These are phyloP conservation scores for Archips crataeganus DNA, from an alignment of 2,888 invertebrate species.

Conservation along the genomic window DNA sequence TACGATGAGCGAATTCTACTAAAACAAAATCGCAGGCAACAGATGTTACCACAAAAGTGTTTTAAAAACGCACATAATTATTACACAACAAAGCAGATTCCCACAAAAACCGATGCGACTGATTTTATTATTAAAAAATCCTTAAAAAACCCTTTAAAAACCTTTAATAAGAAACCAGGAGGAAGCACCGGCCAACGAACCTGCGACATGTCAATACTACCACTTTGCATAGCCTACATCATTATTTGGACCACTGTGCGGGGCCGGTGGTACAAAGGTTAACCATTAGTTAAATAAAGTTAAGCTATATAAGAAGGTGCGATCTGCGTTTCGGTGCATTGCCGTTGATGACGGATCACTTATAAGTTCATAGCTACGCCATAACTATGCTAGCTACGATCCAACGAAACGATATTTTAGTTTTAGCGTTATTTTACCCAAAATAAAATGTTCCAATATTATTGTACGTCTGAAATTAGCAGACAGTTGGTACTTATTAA, in stretches of 20 bases:
- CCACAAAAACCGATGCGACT: constrained; percentile 31
- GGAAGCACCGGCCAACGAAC: constrained; percentile 77
- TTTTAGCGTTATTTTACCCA: too few species aligned
- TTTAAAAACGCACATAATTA: neutral
- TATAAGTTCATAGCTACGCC: too few species aligned
- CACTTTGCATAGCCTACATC: constrained; percentile 80
- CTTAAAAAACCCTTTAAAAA: constrained; percentile 57
- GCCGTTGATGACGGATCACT: too few species aligned
- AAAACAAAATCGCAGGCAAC: neutral
- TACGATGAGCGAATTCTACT: too few species aligned
- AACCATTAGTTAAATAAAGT: constrained; percentile 42
- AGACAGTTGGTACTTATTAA: too few species aligned
- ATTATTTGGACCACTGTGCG: constrained; percentile 65
- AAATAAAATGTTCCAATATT: too few species aligned
- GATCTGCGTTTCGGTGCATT: too few species aligned
- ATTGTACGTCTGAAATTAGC: too few species aligned
- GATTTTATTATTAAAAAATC: neutral
- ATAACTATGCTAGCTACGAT: too few species aligned
- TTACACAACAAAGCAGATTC: constrained; percentile 15
- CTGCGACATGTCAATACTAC: constrained; percentile 77
- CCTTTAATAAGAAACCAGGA: constrained; percentile 66
- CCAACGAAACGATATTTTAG: too few species aligned
- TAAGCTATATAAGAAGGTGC: neutral
- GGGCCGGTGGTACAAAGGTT: constrained; percentile 48
- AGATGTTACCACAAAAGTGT: neutral